Conservation (phyloP, 2,888 invertebrate species). For the Carpatolechia fugitivella region DNA sequence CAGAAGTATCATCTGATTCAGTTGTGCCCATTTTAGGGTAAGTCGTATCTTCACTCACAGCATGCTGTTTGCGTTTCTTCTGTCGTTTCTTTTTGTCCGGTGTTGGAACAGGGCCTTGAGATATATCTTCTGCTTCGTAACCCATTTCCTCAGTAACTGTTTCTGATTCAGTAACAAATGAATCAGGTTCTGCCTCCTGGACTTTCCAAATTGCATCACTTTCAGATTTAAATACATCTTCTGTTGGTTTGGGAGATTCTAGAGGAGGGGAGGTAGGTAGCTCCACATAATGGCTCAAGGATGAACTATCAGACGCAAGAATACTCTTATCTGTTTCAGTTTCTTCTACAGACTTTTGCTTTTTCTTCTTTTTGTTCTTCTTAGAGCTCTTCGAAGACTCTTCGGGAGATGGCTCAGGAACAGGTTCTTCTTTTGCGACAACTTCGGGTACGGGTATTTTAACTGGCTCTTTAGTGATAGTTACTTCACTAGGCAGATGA, state of each 20-base stretch:
- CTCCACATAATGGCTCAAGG: conserved; percentile 64
- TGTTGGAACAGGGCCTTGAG: conserved; percentile 52
- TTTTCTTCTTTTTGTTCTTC: conserved; percentile 82
- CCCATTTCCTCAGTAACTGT: conserved; percentile 79
- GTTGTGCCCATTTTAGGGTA: conserved; percentile 63
- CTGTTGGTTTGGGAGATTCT: conserved; percentile 65
- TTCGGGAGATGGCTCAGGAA: conserved; percentile 18
- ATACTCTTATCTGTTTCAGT: conserved; percentile 58
- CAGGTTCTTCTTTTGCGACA: conserved; percentile 54
- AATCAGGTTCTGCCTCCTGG: conserved; percentile 52
- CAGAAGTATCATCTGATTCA: conserved; percentile 58
- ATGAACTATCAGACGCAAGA: conserved; percentile 61
- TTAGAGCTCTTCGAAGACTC: conserved; percentile 61
- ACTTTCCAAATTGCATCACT: too few relatives aligned
- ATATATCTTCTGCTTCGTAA: conserved; percentile 86
- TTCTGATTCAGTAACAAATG: conserved; percentile 66
- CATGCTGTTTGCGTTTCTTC: conserved; percentile 60
- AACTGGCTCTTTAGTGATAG: conserved; percentile 38
- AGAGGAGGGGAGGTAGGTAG: conserved; percentile 69
- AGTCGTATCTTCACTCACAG: conserved; percentile 59
- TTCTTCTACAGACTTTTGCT: conserved; percentile 71
- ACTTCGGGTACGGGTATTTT: conserved; percentile 23
- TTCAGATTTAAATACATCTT: conserved; percentile 28
- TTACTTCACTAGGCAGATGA: conserved; percentile 50
- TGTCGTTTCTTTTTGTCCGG: conserved; percentile 74